These are phyloP conservation scores for Chloromyia formosa DNA, from an alignment of 2,888 invertebrate species.

Conservation along the genomic window DNA sequence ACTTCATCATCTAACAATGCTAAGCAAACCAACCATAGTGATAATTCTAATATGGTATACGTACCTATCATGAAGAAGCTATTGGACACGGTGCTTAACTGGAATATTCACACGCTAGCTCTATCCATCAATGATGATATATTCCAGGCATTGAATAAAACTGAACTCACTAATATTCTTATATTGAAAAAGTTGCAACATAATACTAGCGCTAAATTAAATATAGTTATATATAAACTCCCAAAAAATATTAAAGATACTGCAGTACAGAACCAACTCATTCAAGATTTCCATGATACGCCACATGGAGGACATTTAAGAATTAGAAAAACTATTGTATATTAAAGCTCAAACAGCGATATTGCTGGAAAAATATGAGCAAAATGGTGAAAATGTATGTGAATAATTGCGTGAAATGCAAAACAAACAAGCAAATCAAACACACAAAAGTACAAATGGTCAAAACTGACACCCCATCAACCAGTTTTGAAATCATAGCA, in stretches of 20 bases:
- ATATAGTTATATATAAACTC: slow-evolving; percentile 21
- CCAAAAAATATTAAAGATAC: neutral
- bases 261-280: neutral
- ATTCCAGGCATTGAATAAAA: slow-evolving; percentile 1
- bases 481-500: neutral
- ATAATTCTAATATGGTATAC: slow-evolving; percentile 9
- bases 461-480: slow-evolving; percentile 6
- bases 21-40: neutral
- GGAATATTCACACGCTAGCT: neutral
- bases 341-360: slow-evolving; percentile 25
- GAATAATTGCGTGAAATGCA: slow-evolving; percentile 12
- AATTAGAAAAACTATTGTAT: slow-evolving; percentile 28
- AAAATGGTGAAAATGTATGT: slow-evolving; percentile 23
- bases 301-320: slow-evolving; percentile 29
- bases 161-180: neutral
- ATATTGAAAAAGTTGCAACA: neutral
- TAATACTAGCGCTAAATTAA: neutral
- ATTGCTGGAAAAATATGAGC: slow-evolving; percentile 28
- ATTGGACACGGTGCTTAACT: neutral
- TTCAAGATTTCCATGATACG: slow-evolving; percentile 28
- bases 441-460: slow-evolving; percentile 24
- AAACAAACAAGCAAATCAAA: slow-evolving; percentile 43
- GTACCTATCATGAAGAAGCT: slow-evolving; percentile 10
- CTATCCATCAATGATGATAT: slow-evolving; percentile 1
- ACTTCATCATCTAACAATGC: neutral